These are phyloP conservation scores for Ceyx melanurus DNA, from an alignment of 2,113 vertebrate genomes.

Conservation along the genomic window DNA sequence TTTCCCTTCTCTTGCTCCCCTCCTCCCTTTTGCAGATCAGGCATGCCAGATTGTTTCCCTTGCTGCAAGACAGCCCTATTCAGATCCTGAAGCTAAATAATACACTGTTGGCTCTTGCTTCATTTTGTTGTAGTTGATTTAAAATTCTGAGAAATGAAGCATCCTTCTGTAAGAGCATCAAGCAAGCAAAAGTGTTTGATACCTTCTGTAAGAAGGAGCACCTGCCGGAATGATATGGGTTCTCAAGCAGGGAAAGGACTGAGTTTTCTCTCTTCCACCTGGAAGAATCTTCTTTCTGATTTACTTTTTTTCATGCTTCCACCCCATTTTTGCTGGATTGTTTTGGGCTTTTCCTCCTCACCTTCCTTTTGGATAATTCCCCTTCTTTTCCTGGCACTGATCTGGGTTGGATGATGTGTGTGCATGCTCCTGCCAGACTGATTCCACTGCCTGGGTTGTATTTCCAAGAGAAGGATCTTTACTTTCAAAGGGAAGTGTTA, in stretches of 20 bases:
- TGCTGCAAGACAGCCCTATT: neutral
- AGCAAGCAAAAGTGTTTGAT: neutral
- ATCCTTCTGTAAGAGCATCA: neutral
- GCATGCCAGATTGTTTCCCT: neutral
- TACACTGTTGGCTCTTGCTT: neutral
- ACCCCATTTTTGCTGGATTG: neutral
- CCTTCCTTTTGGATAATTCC: neutral
- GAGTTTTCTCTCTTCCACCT: neutral
- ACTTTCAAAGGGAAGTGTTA: neutral
- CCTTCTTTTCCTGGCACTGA: neutral
- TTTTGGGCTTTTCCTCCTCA: no score
- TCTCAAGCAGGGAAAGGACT: neutral
- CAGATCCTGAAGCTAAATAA: neutral
- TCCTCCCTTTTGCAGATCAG: neutral
- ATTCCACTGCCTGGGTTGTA: neutral
- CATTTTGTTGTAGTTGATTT: neutral
- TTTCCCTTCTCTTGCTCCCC: neutral
- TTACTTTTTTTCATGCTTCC: neutral
- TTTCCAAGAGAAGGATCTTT: neutral
- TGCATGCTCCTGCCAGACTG: neutral
- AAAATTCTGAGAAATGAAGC: neutral
- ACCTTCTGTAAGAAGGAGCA: neutral
- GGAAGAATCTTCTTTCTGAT: neutral
- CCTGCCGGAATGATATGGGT: neutral
- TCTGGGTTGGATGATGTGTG: neutral